These are phyloP conservation scores for Aeoliscus strigatus DNA, from an alignment of 2,797 vertebrate genomes.

Conservation along the genomic window DNA sequence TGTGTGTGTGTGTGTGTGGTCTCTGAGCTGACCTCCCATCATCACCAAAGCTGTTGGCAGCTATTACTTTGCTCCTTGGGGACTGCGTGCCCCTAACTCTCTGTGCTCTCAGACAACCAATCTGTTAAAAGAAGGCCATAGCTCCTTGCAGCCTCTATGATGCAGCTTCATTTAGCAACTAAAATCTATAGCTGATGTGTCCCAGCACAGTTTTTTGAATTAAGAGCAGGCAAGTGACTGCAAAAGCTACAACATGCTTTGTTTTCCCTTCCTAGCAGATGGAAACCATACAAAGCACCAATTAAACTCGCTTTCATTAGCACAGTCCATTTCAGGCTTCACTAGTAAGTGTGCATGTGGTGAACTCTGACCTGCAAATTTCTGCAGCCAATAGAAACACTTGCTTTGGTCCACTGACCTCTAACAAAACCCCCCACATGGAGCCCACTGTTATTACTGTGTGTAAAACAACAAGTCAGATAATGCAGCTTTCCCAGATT, in stretches of 20 bases:
- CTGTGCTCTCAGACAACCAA: slow-evolving; percentile 38
- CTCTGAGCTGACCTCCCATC: slow-evolving; percentile 61
- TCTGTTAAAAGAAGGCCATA: slow-evolving; percentile 34
- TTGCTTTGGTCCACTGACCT: slow-evolving; percentile 11
- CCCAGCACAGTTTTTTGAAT: slow-evolving; percentile 13
- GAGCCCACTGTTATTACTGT: neutral
- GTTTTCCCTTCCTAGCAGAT: slow-evolving; percentile 1
- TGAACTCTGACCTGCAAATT: slow-evolving; percentile 16
- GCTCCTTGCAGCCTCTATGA: slow-evolving; percentile 11
- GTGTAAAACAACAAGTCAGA: slow-evolving; percentile 1
- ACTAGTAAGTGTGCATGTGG: slow-evolving; percentile 6
- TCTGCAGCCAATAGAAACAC: slow-evolving; percentile 15
- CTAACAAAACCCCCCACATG: slow-evolving; percentile 1
- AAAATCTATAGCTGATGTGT: slow-evolving; percentile 19
- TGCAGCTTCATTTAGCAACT: slow-evolving; percentile 29
- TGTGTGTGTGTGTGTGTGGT: slow-evolving; percentile 17
- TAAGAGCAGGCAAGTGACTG: slow-evolving; percentile 1
- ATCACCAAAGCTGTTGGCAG: slow-evolving; percentile 64
- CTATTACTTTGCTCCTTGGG: slow-evolving; percentile 64
- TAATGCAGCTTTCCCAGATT: neutral
- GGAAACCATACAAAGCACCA: slow-evolving; percentile 13
- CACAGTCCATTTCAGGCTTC: slow-evolving; percentile 20
- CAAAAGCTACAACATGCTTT: slow-evolving; percentile 4
- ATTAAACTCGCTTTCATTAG: slow-evolving; percentile 22
- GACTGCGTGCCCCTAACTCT: slow-evolving; percentile 28